Base-by-base conservation (phyloP, 2,888 invertebrate genomes). In the Netelia inedita region DNA sequence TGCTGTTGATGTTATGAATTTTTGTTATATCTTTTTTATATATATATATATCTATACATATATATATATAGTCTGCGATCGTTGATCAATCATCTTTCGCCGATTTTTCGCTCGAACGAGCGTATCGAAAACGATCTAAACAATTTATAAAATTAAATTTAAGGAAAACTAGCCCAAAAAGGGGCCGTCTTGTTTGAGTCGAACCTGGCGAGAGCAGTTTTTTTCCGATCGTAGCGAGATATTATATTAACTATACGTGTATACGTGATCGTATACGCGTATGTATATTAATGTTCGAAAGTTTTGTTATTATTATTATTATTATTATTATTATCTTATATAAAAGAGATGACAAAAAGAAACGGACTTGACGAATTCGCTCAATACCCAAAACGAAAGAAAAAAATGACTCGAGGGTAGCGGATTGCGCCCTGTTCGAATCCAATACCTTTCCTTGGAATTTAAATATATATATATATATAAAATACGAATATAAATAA, bases 1-100 rank as follows among this genome's bases (percentile, higher is more conserved):
- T 92, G 91, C 92, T 92, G 92, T 93, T 93, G 91, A 93, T 93
- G 92, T 93, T 93, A 92, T 92, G 87, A 82, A 92, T 93, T 93
- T 93, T 93, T 93, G 92, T 93, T 93, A 92, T 92, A 82, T 81
- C 66, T 82, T 79, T 84, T 83, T 91, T 90, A 87, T 90, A 76
- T 90, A 88, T 90, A 91, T 89, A 89, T 91, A 73, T 59, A 59
- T 46, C 43, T 23, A 57, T 21, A 73, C 21, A 71, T 69, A 71
- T 68, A 76, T 57, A 76, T 69, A 68, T 61, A 79, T 59, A 88
- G 87, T 86, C 87, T 89, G 84, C 88, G 87, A 87, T 83, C 87
- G 88, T 87, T 88, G 35, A 86, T 87, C 63, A 85, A 86, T 79
- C 83, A 87, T 88, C 86, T 89, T 89, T 89, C 87, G 88, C 87